These are phyloP conservation scores for Pheosia tremula DNA, from an alignment of 2,888 invertebrate genomes.

Conservation along the genomic window DNA sequence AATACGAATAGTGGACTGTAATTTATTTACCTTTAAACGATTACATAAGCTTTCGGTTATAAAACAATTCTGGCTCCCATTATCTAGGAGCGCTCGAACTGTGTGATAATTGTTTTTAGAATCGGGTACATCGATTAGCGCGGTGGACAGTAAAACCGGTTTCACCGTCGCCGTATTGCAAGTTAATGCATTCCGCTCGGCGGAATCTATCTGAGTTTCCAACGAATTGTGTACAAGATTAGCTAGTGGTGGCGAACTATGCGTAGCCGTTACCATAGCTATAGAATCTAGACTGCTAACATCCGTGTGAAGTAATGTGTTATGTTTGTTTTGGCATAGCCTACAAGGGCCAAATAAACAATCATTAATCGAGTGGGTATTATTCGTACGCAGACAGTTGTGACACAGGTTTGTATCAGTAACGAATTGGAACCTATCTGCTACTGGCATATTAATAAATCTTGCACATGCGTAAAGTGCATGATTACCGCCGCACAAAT, in stretches of 20 bases:
- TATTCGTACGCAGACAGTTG: constrained; percentile 14
- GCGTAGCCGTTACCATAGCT: not conserved
- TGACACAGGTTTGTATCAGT: constrained; percentile 11
- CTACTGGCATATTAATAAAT: constrained; percentile 11
- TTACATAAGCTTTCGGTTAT: constrained; percentile 8
- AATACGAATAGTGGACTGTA: constrained; percentile 16
- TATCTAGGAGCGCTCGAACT: constrained; percentile 13
- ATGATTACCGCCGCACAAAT: constrained; percentile 8
- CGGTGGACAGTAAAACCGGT: constrained; percentile 14
- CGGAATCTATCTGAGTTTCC: too few species aligned
- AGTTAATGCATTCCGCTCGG: too few species aligned
- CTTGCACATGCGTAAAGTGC: constrained; percentile 8
- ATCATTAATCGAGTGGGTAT: constrained; percentile 7
- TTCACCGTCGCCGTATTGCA: too few species aligned
- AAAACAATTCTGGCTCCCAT: constrained; percentile 12
- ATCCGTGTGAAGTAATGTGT: constrained; percentile 11
- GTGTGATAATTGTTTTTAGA: constrained; percentile 6
- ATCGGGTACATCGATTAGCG: constrained; percentile 13
- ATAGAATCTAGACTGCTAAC: not conserved
- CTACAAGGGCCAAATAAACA: constrained; percentile 18
- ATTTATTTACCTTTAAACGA: constrained; percentile 7
- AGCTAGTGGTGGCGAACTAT: constrained; percentile 8
- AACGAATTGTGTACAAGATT: too few species aligned
- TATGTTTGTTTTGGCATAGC: constrained; percentile 14
- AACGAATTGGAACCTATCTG: constrained; percentile 9